phyloP scores from a whole-genome alignment of 2,888 invertebrate species.

The Pyrocoelia pectoralis region DNA sequence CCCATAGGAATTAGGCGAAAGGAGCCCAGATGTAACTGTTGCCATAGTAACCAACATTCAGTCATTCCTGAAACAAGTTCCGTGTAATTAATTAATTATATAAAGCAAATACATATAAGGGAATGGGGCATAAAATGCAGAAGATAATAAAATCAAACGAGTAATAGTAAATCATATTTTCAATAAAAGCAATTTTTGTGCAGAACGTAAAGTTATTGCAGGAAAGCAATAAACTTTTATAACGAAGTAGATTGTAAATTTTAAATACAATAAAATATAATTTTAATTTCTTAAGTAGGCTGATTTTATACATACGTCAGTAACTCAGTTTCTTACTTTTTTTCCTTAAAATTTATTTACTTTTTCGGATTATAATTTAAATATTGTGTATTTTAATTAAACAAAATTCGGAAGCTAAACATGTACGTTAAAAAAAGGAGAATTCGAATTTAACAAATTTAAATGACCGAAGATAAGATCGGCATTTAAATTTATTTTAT shows the following conservation, averaged over 20 bases:
- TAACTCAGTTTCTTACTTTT: conserved; percentile 29
- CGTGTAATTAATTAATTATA: conserved; percentile 18
- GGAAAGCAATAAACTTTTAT: conserved; percentile 55
- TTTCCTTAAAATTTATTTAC: conserved; percentile 17
- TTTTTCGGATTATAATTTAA: conserved; percentile 23
- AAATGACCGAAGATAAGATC: conserved; percentile 7
- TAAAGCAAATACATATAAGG: conserved; percentile 49
- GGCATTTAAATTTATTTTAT: conserved; percentile 7
- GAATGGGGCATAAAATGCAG: conserved; percentile 40
- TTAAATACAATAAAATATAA: conserved; percentile 54
- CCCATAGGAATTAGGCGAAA: conserved; percentile 60
- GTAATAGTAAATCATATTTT: conserved; percentile 59
- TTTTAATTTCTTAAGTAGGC: conserved; percentile 48
- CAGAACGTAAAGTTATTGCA: conserved; percentile 50
- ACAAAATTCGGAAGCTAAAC: not conserved
- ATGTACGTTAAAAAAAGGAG: not conserved
- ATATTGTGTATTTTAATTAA: conserved; percentile 25
- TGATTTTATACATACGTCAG: conserved; percentile 38
- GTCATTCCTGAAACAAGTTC: conserved; percentile 55
- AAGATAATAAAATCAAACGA: conserved; percentile 52
- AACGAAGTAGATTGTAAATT: conserved; percentile 54
- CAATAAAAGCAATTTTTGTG: conserved; percentile 57
- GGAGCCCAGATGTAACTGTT: conserved; percentile 59
- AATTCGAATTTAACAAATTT: conserved; percentile 9
- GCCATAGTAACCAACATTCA: conserved; percentile 59